phyloP scores from a whole-genome alignment of 2,888 invertebrate species.

The Acanthococcus lagerstroemiae region DNA sequence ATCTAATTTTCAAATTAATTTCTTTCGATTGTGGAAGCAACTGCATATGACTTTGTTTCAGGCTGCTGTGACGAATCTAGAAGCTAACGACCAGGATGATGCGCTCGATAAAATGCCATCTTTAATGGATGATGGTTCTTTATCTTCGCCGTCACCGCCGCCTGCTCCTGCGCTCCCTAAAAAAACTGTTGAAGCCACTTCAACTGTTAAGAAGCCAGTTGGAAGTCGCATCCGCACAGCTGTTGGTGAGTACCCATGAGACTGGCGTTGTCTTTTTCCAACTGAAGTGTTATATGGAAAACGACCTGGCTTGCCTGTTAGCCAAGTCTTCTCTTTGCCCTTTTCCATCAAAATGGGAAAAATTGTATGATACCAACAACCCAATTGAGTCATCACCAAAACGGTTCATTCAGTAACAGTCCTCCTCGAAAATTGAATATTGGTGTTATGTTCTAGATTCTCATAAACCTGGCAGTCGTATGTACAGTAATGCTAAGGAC shows the following conservation, averaged over 20 bases:
- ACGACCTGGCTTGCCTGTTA: too few relatives aligned
- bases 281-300: too few relatives aligned
- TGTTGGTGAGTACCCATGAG: too few relatives aligned
- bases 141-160: constrained; percentile 11
- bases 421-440: too few relatives aligned
- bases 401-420: background rate
- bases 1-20: too few relatives aligned
- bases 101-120: constrained; percentile 16
- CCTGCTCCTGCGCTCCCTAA: background rate
- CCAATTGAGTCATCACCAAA: background rate
- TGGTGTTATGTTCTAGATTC: background rate
- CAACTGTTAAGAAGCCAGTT: background rate
- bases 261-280: too few relatives aligned
- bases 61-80: background rate
- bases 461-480: constrained; percentile 5
- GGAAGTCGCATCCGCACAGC: constrained; percentile 22
- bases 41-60: background rate
- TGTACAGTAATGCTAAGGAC: constrained; percentile 21
- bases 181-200: background rate
- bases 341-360: too few relatives aligned
- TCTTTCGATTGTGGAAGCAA: too few relatives aligned
- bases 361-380: too few relatives aligned
- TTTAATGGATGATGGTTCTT: constrained; percentile 7
- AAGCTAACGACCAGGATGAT: constrained; percentile 8
- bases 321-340: too few relatives aligned